Evolutionary conservation across 2,888 invertebrate species (phyloP), one percentile per base, ranked within the genome.

Genomic region (Mesorhabditis spiculigera): DNA sequence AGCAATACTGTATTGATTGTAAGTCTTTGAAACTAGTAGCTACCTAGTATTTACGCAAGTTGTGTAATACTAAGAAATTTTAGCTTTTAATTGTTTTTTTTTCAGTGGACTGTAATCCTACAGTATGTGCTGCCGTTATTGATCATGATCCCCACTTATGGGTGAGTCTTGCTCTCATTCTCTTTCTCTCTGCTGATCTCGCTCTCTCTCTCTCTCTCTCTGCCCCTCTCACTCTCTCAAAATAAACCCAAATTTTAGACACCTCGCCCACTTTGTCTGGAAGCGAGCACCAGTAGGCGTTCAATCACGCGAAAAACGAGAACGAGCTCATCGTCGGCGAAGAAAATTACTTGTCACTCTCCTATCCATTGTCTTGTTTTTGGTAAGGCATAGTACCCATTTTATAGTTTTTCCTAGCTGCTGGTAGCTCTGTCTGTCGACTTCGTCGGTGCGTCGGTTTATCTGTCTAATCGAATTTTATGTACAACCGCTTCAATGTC

Each of bases 111-210:
- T 5, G 70, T 77, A n/a, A n/a, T 77, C 63, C 69, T 69, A 10
- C 77, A 77, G 62, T 78, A 78, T 67, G 68, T 67, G 43, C 65
- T 78, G 10, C 78, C 78, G 8, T 62, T 78, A 45, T 28, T 68
- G 13, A 77, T 78, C 44, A 78, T 77, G 77, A 65, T 75, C 41
- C 78, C 78, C 4, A 68, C 73, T 4, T 78, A 78, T 64, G 10
- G 58, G 58, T 50, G 58, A 50, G 58, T 50, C 2, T 50, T 50
- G 1, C n/a, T 50, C 58, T 50, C 8, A 2, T 50, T 10, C 58
- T 50, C 58, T 50, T 50, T 50, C n/a, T 50, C 58, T 50, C 28
- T 28, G 1, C n/a, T n/a, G n/a, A n/a, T 28, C 28, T 28, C 28
- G 1, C 28, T 28, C 28, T 28, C 28, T 28, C 28, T 28, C 28